Evolutionary conservation across 2,888 invertebrate genomes (phyloP).

Genomic region (Orgyia antiqua): DNA sequence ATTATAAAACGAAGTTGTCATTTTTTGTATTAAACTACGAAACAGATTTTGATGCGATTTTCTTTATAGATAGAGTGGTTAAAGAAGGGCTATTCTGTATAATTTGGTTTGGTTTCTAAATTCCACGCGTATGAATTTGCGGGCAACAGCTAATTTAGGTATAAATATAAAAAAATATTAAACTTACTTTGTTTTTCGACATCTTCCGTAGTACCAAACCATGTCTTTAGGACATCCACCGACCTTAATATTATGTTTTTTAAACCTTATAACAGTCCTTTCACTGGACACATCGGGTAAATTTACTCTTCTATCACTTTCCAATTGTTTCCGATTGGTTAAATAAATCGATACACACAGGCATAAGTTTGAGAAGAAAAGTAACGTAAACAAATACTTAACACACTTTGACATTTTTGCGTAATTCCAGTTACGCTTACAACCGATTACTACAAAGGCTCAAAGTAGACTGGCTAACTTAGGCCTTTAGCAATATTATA

Average conservation of each 20-base stretch:
- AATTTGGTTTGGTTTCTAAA: too few species aligned
- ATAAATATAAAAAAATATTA: too few species aligned
- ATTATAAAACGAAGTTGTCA: too few species aligned
- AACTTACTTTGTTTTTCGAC: conserved; percentile 2
- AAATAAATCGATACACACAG: not conserved
- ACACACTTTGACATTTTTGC: not conserved
- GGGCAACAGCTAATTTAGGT: too few species aligned
- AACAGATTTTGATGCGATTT: too few species aligned
- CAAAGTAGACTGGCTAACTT: not conserved
- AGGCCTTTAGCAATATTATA: too few species aligned
- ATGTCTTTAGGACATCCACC: not conserved
- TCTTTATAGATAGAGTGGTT: too few species aligned
- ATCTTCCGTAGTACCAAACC: not conserved
- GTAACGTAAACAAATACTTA: not conserved
- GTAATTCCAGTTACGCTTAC: not conserved
- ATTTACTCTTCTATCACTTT: not conserved
- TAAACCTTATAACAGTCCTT: conserved; percentile 1
- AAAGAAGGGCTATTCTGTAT: too few species aligned
- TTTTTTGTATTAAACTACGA: too few species aligned
- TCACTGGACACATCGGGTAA: not conserved
- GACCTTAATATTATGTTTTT: not conserved
- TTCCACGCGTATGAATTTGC: too few species aligned
- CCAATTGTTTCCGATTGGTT: not conserved
- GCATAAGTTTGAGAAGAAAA: not conserved
- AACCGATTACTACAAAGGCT: not conserved